These are phyloP conservation scores for Catagonus wagneri DNA, from an alignment of 2,113 vertebrate species.

Conservation along the genomic window DNA sequence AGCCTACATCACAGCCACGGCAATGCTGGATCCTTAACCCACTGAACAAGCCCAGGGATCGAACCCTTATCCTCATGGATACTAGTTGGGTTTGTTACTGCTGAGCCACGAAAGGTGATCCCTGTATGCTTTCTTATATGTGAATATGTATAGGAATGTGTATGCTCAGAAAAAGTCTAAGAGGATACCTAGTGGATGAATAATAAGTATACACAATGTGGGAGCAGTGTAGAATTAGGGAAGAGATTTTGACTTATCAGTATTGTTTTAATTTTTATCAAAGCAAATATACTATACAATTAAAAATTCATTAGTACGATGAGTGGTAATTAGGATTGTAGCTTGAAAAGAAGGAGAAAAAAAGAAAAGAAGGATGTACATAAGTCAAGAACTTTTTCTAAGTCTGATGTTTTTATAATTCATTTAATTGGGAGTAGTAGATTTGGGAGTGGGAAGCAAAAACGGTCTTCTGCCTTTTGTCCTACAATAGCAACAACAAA, in stretches of 20 bases:
- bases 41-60: no score
- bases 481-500: neutral
- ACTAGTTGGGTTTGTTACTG: no score
- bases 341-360: neutral
- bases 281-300: neutral
- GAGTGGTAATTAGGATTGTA: neutral
- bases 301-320: neutral
- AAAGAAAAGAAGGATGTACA: neutral
- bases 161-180: neutral
- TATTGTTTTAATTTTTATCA: slow-evolving; percentile 32
- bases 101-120: no score
- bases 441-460: neutral
- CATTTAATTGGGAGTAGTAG: neutral
- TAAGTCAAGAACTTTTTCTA: neutral
- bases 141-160: neutral
- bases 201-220: neutral
- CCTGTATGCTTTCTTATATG: neutral
- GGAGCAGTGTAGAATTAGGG: neutral
- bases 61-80: no score
- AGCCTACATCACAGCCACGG: no score
- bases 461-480: slow-evolving; percentile 10
- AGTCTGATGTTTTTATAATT: neutral
- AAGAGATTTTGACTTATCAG: neutral
- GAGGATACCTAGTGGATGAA: neutral
- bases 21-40: no score